Evolutionary conservation across 2,113 vertebrate species (phyloP).

Genomic region (Platysteira castanea): DNA sequence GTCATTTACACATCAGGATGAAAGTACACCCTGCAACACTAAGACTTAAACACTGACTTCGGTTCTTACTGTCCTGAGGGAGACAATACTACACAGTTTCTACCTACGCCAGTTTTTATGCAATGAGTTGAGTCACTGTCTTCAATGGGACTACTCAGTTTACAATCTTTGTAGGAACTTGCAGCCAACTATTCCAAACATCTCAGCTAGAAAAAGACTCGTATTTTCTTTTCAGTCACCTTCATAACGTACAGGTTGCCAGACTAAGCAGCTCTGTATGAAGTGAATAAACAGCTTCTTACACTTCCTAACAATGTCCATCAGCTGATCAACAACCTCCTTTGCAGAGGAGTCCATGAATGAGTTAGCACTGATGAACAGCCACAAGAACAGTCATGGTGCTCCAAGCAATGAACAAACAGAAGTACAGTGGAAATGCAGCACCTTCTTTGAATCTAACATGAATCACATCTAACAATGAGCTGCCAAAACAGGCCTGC

Average conservation of each 20-base stretch:
- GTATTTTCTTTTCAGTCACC: neutral
- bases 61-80: neutral
- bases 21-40: neutral
- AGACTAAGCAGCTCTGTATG: neutral
- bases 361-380: neutral
- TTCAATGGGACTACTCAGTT: neutral
- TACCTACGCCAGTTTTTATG: neutral
- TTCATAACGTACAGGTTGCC: neutral
- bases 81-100: neutral
- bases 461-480: neutral
- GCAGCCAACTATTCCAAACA: constrained; percentile 24
- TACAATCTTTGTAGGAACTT: neutral
- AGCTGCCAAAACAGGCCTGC: neutral
- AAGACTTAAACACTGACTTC: neutral
- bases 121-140: neutral
- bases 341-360: neutral
- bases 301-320: neutral
- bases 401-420: neutral
- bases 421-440: neutral
- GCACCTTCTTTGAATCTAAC: neutral
- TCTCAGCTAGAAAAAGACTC: neutral
- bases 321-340: neutral
- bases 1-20: neutral
- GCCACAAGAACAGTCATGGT: neutral
- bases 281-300: neutral